Evolutionary conservation across 2,888 invertebrate genomes (phyloP), one percentile per base, ranked within the genome.

Genomic region (Polydrusus pterygomalis): DNA sequence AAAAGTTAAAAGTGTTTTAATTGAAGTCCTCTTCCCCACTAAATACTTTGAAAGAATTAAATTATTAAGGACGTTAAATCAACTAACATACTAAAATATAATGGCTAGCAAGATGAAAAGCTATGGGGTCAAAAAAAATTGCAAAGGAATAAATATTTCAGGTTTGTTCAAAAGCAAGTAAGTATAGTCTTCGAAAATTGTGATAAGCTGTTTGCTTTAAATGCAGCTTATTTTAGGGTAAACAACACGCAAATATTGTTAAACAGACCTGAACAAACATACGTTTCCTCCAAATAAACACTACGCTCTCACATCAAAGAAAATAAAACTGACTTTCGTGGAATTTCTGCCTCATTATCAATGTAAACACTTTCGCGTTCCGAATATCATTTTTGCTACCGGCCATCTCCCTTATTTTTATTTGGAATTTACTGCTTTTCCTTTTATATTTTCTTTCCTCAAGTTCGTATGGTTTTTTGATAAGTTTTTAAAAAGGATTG

Each of bases 401-500:
- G 2, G 15, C 47, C 20, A 11, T 51, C 8, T 49, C 17, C 9
- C 20, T 20, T 20, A 51, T 51, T 51, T 51, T 20, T 20, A 51
- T 51, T 51, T 51, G 51, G 13, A 51, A 20, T 20, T 51, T 51
- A 20, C 20, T 11, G 51, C 20, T 20, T 51, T 20, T 20, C 11
- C 2, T 5, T 9, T 20, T 9, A 51, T 51, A 47, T 47, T 15
- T 47, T 47, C 9, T 49, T 49, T 49, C 10, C 20, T 11, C 0
- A 51, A 51, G 10, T 10, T 11, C 13, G 20, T 9, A 51, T 51
- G 51, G 20, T 9, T 51, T 20, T 20, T 11, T 20, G 51, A 51
- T 51, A 51, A 20, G 51, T 51, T 51, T 51, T 51, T 51, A 8
- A 51, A 51, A 51, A 20, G 51, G 51, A 51, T 51, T 51, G 18